phyloP scores from a whole-genome alignment of 2,888 invertebrate genomes.

The Spisula solida region DNA sequence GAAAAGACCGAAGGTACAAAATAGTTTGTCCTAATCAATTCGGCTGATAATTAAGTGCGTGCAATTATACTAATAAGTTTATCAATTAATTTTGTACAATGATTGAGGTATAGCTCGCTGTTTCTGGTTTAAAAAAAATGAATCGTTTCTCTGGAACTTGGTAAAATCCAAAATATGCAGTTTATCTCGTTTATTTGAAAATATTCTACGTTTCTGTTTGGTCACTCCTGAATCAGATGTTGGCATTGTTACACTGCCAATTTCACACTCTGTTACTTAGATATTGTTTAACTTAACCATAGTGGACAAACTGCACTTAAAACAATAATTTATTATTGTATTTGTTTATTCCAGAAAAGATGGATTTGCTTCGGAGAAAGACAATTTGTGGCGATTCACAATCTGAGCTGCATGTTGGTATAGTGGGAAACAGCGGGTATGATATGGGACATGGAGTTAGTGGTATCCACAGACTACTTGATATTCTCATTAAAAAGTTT shows the following conservation, averaged over 20 bases:
- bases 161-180: background rate
- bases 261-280: background rate
- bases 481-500: background rate
- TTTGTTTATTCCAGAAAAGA: background rate
- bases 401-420: background rate
- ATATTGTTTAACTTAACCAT: background rate
- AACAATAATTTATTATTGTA: background rate
- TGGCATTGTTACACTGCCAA: background rate
- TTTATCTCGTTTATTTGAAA: too few relatives aligned
- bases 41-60: too few relatives aligned
- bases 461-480: background rate
- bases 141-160: background rate
- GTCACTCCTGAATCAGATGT: too few relatives aligned
- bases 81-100: too few relatives aligned
- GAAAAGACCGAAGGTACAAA: constrained; percentile 1
- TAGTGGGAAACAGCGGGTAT: background rate
- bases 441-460: background rate
- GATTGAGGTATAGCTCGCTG: background rate
- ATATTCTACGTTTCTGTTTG: background rate
- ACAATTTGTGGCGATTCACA: background rate
- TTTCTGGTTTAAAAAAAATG: background rate
- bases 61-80: too few relatives aligned
- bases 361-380: background rate
- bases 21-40: background rate
- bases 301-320: background rate